These are phyloP conservation scores for Temnothorax ravouxi DNA, from an alignment of 2,888 invertebrate genomes.

Conservation along the genomic window DNA sequence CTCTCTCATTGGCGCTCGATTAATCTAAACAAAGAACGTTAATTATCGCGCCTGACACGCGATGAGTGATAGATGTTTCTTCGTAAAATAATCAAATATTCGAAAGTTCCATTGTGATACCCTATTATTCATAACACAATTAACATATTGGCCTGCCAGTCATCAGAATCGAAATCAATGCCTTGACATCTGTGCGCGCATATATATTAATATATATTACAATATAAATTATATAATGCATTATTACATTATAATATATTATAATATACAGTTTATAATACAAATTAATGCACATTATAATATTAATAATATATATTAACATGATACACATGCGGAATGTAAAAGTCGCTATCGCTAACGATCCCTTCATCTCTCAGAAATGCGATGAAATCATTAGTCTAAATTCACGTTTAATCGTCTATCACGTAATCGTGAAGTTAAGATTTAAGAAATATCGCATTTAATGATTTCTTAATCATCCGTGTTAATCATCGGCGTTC, in stretches of 20 bases:
- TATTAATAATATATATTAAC: slow-evolving; percentile 24
- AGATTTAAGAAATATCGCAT: background rate
- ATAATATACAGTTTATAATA: background rate
- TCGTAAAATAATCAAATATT: slow-evolving; percentile 3
- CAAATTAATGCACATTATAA: slow-evolving; percentile 19
- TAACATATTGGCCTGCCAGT: slow-evolving; percentile 63
- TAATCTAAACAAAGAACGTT: background rate
- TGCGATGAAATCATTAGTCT: slow-evolving; percentile 17
- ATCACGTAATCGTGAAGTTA: background rate
- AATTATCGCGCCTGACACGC: background rate
- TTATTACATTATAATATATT: background rate
- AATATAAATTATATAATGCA: background rate
- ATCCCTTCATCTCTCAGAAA: background rate
- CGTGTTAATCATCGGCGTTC: too few species aligned
- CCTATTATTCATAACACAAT: slow-evolving; percentile 19
- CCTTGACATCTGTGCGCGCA: slow-evolving; percentile 1
- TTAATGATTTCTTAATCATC: background rate
- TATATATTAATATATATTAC: slow-evolving; percentile 12
- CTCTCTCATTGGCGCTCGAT: background rate
- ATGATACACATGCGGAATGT: slow-evolving; percentile 61
- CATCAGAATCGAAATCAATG: slow-evolving; percentile 61
- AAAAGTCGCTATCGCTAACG: background rate
- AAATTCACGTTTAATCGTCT: background rate
- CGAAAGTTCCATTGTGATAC: slow-evolving; percentile 2
- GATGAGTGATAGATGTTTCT: background rate